Percentiles rank a stretch among this genome's conserved stretches.
These are phyloP conservation scores for Serranus cabrilla DNA, from an alignment of 2,797 vertebrate species.

Conservation along the genomic window DNA sequence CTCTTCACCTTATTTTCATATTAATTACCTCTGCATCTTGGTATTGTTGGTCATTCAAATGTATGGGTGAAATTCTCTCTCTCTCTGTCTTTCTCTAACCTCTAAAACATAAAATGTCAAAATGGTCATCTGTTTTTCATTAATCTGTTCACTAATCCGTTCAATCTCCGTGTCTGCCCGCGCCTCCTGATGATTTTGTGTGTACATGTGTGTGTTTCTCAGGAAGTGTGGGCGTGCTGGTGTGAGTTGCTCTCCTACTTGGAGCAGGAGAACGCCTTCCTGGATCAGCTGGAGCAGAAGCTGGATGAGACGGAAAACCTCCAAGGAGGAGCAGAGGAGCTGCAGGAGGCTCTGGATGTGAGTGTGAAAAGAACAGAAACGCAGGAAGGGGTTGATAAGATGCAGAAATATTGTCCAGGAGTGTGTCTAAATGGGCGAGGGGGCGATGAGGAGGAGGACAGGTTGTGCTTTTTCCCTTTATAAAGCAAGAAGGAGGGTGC, in stretches of 20 bases:
- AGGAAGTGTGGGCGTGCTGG: constrained; percentile 99
- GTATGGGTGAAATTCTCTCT: constrained; percentile 7
- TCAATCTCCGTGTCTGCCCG: no score
- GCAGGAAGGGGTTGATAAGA: no score
- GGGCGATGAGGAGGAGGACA: background rate
- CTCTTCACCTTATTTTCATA: constrained; percentile 9
- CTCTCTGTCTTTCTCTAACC: background rate
- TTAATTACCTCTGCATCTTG: constrained; percentile 18
- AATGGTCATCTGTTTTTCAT: background rate
- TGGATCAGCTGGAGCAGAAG: constrained; percentile 93
- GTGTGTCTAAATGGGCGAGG: background rate
- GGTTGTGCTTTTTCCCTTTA: background rate
- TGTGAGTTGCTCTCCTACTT: constrained; percentile 93
- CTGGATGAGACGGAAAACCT: constrained; percentile 92
- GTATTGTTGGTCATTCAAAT: constrained; percentile 7
- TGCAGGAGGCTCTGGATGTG: constrained; percentile 92
- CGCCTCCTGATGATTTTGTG: background rate
- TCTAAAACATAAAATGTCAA: background rate
- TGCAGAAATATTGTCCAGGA: no score
- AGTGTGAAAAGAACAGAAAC: constrained; percentile 68
- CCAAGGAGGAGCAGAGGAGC: constrained; percentile 90
- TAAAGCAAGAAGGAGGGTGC: background rate
- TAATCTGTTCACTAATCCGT: background rate
- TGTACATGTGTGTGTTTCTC: constrained; percentile 39
- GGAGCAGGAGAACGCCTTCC: constrained; percentile 94